Evolutionary conservation across 2,888 invertebrate genomes (phyloP).

Genomic region (Conistra vaccinii): DNA sequence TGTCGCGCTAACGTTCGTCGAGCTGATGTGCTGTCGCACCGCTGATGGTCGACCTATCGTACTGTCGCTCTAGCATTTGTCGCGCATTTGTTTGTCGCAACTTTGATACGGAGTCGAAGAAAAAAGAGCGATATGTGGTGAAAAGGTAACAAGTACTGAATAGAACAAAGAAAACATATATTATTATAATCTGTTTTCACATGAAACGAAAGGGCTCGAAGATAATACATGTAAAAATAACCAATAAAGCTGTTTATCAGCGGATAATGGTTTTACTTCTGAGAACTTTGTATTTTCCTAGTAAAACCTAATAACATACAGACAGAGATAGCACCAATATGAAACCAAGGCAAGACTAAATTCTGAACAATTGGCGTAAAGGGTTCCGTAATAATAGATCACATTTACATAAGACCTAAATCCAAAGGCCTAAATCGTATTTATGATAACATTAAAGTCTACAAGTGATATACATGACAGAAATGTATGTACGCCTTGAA

Average conservation of each 20-base stretch:
- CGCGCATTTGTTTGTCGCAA: no score
- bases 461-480: slow-evolving; percentile 18
- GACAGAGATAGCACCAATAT: slow-evolving; percentile 49
- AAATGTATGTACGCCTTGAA: slow-evolving; percentile 52
- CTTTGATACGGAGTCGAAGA: no score
- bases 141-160: background rate
- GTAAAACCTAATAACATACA: slow-evolving; percentile 32
- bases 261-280: slow-evolving; percentile 49
- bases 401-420: background rate
- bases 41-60: no score
- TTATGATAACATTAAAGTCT: slow-evolving; percentile 16
- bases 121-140: no score
- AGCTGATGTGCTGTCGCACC: no score
- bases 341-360: slow-evolving; percentile 1
- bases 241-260: slow-evolving; percentile 53
- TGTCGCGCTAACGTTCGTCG: no score
- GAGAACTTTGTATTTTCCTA: slow-evolving; percentile 33
- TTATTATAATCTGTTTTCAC: background rate
- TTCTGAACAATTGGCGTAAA: background rate
- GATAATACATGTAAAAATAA: slow-evolving; percentile 38
- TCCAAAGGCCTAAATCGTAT: slow-evolving; percentile 7
- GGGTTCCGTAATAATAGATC: slow-evolving; percentile 36
- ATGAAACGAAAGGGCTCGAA: background rate
- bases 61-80: no score
- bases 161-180: background rate